These are phyloP conservation scores for Nasua narica DNA, from an alignment of 2,797 vertebrate species.

Conservation along the genomic window DNA sequence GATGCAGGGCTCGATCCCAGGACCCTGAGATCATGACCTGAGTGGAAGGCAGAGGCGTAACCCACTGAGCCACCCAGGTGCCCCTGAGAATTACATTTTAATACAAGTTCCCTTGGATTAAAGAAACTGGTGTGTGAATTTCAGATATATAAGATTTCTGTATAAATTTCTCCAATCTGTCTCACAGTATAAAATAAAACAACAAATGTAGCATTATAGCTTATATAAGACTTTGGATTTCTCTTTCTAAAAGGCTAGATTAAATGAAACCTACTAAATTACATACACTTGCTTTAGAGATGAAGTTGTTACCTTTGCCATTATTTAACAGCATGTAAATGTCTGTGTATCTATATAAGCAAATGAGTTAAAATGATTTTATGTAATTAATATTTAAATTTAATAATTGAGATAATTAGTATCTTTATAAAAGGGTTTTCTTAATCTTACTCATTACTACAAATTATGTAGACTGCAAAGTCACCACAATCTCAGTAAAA, in stretches of 20 bases:
- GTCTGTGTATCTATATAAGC: no score
- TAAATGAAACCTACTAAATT: constrained; percentile 4
- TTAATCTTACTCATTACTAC: neutral
- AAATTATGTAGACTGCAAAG: neutral
- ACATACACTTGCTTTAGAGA: neutral
- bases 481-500: neutral
- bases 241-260: neutral
- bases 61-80: no score
- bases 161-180: neutral
- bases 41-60: no score
- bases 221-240: neutral
- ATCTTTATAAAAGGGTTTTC: neutral
- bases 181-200: neutral
- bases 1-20: no score
- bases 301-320: neutral
- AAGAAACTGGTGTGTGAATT: neutral
- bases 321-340: neutral
- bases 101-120: neutral
- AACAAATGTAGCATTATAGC: neutral
- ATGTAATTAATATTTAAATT: neutral
- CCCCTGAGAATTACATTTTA: constrained; percentile 14
- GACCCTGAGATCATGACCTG: no score
- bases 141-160: neutral
- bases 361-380: no score
- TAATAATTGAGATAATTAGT: neutral